A percentile compares a stretch with the other conserved stretches of the same genome.
Conservation (phyloP, 2,888 invertebrate genomes). For the Xanthorhoe spadicearia region DNA sequence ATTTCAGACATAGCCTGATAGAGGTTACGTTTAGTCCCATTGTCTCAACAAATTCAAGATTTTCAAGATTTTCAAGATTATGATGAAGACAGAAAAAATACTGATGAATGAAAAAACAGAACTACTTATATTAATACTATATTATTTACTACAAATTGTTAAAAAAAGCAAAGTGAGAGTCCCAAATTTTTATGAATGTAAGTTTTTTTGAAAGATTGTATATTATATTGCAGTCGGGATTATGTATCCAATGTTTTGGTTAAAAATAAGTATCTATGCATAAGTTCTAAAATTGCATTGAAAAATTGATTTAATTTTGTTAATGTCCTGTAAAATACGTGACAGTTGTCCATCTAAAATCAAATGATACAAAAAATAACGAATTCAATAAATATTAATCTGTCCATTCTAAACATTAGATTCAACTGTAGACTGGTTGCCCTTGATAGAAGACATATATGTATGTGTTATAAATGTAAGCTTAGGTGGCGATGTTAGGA, state of each 20-base stretch:
- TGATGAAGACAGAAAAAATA: too few species aligned
- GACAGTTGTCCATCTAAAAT: not conserved
- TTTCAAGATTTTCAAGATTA: not conserved
- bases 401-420: not conserved
- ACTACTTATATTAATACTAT: too few species aligned
- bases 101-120: too few species aligned
- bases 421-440: not conserved
- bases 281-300: too few species aligned
- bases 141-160: too few species aligned
- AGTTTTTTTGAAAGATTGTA: too few species aligned
- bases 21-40: conserved; percentile 83
- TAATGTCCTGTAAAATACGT: not conserved
- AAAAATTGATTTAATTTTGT: too few species aligned
- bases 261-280: too few species aligned
- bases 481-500: not conserved
- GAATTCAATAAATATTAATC: not conserved
- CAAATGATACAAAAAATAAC: not conserved
- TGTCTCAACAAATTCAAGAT: conserved; percentile 38
- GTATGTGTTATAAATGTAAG: not conserved
- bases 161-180: too few species aligned
- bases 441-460: not conserved
- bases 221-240: too few species aligned
- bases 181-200: too few species aligned
- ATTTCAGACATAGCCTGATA: conserved; percentile 85
- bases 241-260: too few species aligned